These are phyloP conservation scores for Macrosoma leucophasiata DNA, from an alignment of 2,888 invertebrate genomes.

Conservation along the genomic window DNA sequence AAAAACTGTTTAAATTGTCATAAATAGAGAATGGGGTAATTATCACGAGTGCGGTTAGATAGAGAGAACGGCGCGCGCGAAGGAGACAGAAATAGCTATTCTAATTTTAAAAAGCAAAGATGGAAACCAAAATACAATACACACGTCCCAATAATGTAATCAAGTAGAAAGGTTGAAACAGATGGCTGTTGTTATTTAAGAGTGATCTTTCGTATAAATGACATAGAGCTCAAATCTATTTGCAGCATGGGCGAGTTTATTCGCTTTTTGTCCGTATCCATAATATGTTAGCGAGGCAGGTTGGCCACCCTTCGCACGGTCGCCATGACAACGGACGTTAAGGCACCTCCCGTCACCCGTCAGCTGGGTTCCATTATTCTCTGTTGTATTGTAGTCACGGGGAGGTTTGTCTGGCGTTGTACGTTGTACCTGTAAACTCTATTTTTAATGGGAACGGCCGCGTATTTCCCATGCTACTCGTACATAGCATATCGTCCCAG, in stretches of 20 bases:
- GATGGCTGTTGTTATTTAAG: conserved; percentile 43
- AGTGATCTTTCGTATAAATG: conserved; percentile 46
- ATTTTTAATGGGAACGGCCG: conserved; percentile 44
- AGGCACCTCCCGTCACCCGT: conserved; percentile 75
- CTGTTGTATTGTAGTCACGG: conserved; percentile 54
- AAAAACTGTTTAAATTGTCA: conserved; percentile 67
- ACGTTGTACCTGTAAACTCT: conserved; percentile 52
- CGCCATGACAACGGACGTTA: conserved; percentile 64
- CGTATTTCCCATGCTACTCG: conserved; percentile 47
- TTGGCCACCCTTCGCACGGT: conserved; percentile 70
- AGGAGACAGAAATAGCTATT: conserved; percentile 52
- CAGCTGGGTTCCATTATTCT: conserved; percentile 72
- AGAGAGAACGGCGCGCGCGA: conserved; percentile 35
- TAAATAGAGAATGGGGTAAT: conserved; percentile 68
- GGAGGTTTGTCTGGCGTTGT: conserved; percentile 45
- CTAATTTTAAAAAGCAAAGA: conserved; percentile 75
- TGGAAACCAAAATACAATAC: conserved; percentile 73
- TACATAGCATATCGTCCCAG: conserved; percentile 29
- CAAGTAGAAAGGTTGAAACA: conserved; percentile 42
- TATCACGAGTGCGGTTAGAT: conserved; percentile 59
- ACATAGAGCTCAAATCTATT: conserved; percentile 55
- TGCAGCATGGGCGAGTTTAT: conserved; percentile 39
- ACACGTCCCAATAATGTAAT: conserved; percentile 54
- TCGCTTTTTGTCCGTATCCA: conserved; percentile 49
- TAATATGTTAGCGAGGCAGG: conserved; percentile 63